phyloP scores from a whole-genome alignment of 1,140 invertebrate species.

The Ganaspis sp. region DNA sequence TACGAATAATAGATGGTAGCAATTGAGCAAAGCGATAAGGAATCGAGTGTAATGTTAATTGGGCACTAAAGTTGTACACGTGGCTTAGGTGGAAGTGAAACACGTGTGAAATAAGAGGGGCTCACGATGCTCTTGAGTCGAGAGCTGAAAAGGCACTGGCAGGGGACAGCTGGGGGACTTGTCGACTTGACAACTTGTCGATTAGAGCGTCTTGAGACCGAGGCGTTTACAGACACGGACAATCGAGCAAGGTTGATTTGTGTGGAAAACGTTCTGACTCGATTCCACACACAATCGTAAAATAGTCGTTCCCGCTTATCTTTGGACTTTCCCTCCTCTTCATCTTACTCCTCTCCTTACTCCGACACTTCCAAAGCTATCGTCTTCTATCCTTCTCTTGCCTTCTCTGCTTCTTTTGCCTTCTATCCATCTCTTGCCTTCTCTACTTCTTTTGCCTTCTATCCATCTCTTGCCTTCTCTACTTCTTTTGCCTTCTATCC shows the following conservation, averaged over 20 bases:
- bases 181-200: neutral
- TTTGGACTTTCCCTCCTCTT: slow-evolving; percentile 72
- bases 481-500: slow-evolving; percentile 33
- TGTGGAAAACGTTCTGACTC: slow-evolving; percentile 5
- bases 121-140: neutral
- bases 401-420: slow-evolving; percentile 32
- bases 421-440: slow-evolving; percentile 31
- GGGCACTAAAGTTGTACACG: neutral
- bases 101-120: neutral
- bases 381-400: slow-evolving; percentile 38
- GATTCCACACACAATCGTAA: slow-evolving; percentile 52
- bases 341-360: slow-evolving; percentile 54
- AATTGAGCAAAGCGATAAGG: neutral
- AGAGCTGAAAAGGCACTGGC: neutral
- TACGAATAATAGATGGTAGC: neutral
- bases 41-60: neutral
- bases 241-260: neutral
- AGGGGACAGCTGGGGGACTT: neutral
- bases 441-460: slow-evolving; percentile 30
- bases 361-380: neutral
- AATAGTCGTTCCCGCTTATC: slow-evolving; percentile 67
- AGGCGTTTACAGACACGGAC: neutral
- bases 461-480: slow-evolving; percentile 32
- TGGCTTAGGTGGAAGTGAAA: neutral
- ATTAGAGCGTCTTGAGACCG: neutral